These are phyloP conservation scores for Illadopsis cleaveri DNA, from an alignment of 2,113 vertebrate species.

Conservation along the genomic window DNA sequence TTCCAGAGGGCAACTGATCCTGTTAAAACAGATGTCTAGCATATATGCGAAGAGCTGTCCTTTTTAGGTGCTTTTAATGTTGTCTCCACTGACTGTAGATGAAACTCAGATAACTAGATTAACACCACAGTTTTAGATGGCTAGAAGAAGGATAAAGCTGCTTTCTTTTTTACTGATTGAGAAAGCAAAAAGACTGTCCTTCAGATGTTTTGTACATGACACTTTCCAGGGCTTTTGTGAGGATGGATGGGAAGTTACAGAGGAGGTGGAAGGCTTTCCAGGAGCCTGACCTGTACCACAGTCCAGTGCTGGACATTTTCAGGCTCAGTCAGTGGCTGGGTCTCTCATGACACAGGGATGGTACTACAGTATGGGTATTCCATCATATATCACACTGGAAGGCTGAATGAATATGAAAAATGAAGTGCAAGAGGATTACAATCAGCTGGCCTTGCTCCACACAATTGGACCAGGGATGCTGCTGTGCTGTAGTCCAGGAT, in stretches of 20 bases:
- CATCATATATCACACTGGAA: accelerated
- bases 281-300: background rate
- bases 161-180: background rate
- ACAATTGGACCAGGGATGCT: background rate
- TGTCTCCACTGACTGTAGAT: background rate
- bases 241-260: background rate
- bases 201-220: accelerated
- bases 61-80: background rate
- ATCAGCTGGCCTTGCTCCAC: background rate
- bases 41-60: background rate
- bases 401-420: background rate
- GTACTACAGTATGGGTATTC: background rate
- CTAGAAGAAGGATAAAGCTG: background rate
- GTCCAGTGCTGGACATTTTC: background rate
- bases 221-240: background rate
- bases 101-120: background rate
- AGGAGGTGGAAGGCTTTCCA: background rate
- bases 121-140: background rate
- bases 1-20: background rate
- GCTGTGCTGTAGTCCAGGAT: background rate
- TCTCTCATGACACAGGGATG: background rate
- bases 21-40: background rate
- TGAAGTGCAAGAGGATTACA: background rate
- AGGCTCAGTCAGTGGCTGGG: accelerated
- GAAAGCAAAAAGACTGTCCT: background rate